Conservation (phyloP, 2,113 vertebrate genomes). For the Chinchilla lanigera region DNA sequence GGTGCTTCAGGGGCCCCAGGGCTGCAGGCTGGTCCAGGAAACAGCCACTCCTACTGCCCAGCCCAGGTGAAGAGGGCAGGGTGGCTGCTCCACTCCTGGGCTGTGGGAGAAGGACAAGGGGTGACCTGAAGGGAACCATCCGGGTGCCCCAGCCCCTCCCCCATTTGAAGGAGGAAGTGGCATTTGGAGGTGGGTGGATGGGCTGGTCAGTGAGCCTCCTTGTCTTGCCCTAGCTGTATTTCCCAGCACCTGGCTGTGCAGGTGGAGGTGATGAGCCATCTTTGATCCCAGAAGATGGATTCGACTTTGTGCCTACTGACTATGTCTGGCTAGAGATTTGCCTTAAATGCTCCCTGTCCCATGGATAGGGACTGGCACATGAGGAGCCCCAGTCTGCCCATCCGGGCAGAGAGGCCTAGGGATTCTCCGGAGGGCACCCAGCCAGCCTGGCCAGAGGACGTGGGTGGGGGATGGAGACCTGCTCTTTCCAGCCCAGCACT, state of each 20-base stretch:
- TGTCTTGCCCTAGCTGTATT: not conserved
- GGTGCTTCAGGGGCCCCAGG: not conserved
- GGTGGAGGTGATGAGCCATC: constrained; percentile 72
- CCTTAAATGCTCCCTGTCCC: constrained; percentile 84
- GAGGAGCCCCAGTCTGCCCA: constrained; percentile 51
- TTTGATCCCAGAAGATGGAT: constrained; percentile 72
- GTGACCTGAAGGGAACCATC: constrained; percentile 58
- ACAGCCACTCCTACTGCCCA: not conserved
- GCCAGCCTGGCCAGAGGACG: not conserved
- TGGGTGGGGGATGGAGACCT: not conserved
- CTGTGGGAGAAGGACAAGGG: not conserved
- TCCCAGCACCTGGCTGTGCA: not conserved
- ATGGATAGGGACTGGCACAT: constrained; percentile 74
- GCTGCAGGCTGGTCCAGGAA: not conserved
- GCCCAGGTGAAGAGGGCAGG: not conserved
- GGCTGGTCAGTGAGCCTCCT: not conserved
- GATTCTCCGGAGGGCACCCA: fast-evolving
- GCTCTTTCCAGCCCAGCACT: not conserved
- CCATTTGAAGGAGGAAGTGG: constrained; percentile 83
- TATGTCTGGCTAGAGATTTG: constrained; percentile 80
- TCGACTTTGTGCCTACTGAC: constrained; percentile 68
- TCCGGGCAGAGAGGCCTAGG: constrained; percentile 16
- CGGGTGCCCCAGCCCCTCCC: constrained; percentile 77
- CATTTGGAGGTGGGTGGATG: not conserved
- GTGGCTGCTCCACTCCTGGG: not conserved